phyloP scores from a whole-genome alignment of 2,888 invertebrate species.

The Spodoptera littoralis region DNA sequence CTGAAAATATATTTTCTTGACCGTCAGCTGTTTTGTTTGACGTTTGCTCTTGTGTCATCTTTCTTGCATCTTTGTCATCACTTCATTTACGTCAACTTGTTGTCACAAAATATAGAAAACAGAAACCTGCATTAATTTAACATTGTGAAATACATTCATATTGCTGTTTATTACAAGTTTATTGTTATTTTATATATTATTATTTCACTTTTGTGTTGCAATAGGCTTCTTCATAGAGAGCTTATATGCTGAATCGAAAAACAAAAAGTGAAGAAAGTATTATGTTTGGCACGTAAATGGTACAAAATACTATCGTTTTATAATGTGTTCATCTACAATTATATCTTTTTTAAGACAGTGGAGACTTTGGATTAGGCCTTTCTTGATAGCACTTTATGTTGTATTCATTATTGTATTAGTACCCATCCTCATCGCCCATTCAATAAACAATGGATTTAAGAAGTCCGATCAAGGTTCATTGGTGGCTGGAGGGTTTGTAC shows the following conservation, averaged over 20 bases:
- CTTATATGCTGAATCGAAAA: slow-evolving; percentile 15
- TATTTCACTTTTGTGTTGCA: neutral
- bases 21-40: no score
- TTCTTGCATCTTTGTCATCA: no score
- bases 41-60: no score
- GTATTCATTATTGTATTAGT: slow-evolving; percentile 94
- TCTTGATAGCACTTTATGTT: slow-evolving; percentile 93
- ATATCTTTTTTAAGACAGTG: slow-evolving; percentile 88
- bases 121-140: slow-evolving; percentile 8
- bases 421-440: slow-evolving; percentile 94
- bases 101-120: neutral
- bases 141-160: slow-evolving; percentile 35
- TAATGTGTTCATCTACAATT: slow-evolving; percentile 80
- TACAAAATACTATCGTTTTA: slow-evolving; percentile 48
- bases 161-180: slow-evolving; percentile 13
- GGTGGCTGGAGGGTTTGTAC: slow-evolving; percentile 97
- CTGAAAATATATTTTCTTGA: no score
- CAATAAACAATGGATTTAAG: slow-evolving; percentile 93
- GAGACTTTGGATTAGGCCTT: slow-evolving; percentile 97
- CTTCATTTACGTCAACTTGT: slow-evolving; percentile 4
- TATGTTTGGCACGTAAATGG: slow-evolving; percentile 53
- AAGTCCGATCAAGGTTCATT: slow-evolving; percentile 94
- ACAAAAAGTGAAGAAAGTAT: slow-evolving; percentile 45
- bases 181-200: neutral
- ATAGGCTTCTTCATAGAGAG: slow-evolving; percentile 17